Conservation (phyloP, 2,797 vertebrate species). For the Buphagus erythrorhynchus region DNA sequence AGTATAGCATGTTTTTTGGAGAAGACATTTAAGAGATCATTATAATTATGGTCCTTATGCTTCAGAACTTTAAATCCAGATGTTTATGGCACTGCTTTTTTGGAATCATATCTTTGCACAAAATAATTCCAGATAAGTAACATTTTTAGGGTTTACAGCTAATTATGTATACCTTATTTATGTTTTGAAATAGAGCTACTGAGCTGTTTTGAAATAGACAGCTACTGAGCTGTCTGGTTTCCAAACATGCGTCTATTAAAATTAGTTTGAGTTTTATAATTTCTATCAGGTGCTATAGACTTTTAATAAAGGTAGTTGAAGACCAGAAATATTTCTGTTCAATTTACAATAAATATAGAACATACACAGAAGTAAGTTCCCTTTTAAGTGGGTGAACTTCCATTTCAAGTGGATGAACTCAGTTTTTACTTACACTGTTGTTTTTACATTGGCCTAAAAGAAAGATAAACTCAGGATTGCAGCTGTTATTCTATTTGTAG, state of each 20-base stretch:
- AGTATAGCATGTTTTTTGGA: not conserved
- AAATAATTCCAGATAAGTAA: not conserved
- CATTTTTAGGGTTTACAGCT: not conserved
- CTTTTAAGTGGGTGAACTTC: not conserved
- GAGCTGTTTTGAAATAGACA: too few species aligned
- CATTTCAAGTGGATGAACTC: not conserved
- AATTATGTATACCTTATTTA: not conserved
- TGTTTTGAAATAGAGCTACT: not conserved
- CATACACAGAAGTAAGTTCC: not conserved
- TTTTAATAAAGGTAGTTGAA: not conserved
- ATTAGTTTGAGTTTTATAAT: not conserved
- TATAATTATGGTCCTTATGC: not conserved
- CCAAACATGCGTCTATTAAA: not conserved
- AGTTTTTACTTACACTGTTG: not conserved
- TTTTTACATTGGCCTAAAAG: not conserved
- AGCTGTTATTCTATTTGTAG: not conserved
- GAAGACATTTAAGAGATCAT: not conserved
- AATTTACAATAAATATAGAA: not conserved
- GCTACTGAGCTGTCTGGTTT: not conserved
- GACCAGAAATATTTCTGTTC: not conserved
- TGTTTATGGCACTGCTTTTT: not conserved
- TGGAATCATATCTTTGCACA: not conserved
- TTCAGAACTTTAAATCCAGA: not conserved
- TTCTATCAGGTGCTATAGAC: not conserved
- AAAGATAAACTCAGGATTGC: not conserved